Percentiles rank a stretch among this genome's conserved stretches.
Conservation (phyloP, 1,140 invertebrate genomes). For the Dryas iulia region DNA sequence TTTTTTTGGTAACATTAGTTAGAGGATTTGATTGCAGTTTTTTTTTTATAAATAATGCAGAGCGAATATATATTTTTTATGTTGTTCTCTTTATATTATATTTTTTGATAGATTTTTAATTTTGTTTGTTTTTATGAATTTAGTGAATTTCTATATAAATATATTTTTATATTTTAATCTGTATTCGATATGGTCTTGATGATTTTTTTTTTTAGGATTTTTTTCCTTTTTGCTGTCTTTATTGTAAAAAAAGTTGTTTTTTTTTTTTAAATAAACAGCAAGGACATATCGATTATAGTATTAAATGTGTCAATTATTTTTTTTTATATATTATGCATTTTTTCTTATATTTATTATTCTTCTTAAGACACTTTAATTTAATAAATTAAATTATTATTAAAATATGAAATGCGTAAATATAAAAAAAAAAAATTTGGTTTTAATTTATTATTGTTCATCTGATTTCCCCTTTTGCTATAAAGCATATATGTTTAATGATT, state of each 20-base stretch:
- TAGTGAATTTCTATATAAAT: not conserved
- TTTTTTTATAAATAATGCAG: too few relatives aligned
- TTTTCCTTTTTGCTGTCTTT: not conserved
- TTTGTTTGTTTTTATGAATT: not conserved
- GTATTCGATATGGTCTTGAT: slow-evolving; percentile 4
- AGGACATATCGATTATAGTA: not conserved
- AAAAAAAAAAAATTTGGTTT: not conserved
- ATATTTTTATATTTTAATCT: too few relatives aligned
- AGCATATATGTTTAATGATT: slow-evolving; percentile 25
- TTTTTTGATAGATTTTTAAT: not conserved
- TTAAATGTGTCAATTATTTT: not conserved
- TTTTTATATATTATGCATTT: not conserved
- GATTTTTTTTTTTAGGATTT: not conserved
- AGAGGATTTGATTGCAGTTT: too few relatives aligned
- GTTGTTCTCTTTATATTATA: not conserved
- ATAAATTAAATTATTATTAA: too few relatives aligned
- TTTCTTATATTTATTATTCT: too few relatives aligned
- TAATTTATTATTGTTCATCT: slow-evolving; percentile 8
- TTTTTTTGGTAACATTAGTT: too few relatives aligned
- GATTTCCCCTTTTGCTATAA: slow-evolving; percentile 16
- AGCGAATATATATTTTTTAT: too few relatives aligned
- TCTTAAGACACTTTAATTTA: too few relatives aligned
- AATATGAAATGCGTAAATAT: slow-evolving; percentile 4
- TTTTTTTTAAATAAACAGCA: not conserved
- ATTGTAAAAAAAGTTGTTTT: not conserved